A percentile compares a stretch with the other conserved stretches of the same genome.
phyloP scores from a whole-genome alignment of 2,113 vertebrate genomes.

The Chloebia gouldiae region DNA sequence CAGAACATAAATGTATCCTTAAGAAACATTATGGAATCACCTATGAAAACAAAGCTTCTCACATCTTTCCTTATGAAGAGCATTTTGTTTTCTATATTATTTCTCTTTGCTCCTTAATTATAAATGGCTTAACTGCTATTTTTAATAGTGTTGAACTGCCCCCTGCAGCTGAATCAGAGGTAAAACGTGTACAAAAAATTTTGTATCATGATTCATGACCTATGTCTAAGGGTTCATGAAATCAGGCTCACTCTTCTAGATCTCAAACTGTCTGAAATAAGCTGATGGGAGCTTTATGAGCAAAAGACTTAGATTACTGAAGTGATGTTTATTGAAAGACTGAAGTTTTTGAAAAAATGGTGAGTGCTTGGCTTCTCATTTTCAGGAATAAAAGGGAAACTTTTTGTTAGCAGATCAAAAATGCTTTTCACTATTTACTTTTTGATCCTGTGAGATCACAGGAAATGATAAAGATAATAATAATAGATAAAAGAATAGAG shows the following conservation, averaged over 20 bases:
- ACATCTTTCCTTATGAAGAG: background rate
- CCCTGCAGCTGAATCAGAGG: background rate
- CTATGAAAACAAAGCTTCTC: background rate
- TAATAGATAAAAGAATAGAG: too few relatives aligned
- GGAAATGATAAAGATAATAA: too few relatives aligned
- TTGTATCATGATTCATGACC: background rate
- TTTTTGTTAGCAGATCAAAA: background rate
- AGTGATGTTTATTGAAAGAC: background rate
- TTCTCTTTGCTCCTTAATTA: background rate
- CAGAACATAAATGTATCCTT: background rate
- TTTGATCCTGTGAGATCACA: background rate
- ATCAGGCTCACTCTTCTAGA: background rate
- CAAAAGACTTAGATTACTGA: background rate
- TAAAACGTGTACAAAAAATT: background rate
- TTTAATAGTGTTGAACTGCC: background rate
- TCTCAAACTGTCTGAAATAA: background rate
- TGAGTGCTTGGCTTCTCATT: background rate
- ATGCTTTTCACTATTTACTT: background rate
- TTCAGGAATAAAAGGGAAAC: slow-evolving; percentile 1
- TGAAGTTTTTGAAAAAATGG: background rate
- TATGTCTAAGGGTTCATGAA: background rate
- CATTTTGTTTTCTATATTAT: background rate
- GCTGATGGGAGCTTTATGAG: background rate
- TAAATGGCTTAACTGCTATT: background rate
- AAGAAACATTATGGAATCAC: background rate